phyloP scores from a whole-genome alignment of 2,113 vertebrate genomes.

The Macquaria australasica region DNA sequence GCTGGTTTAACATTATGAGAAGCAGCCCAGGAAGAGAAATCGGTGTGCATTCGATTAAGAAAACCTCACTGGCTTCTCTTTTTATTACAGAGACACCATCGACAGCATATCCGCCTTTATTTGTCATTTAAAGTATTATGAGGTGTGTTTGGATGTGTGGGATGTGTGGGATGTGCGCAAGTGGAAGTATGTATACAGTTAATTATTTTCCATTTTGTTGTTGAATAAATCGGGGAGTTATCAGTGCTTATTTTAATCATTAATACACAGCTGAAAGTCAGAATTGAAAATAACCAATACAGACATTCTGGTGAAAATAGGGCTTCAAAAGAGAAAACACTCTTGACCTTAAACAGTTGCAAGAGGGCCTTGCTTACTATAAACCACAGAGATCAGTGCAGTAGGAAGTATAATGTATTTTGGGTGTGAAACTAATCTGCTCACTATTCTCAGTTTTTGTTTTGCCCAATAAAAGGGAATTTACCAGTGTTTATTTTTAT shows the following conservation, averaged over 20 bases:
- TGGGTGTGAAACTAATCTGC: not conserved
- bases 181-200: too few relatives aligned
- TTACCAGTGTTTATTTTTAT: not conserved
- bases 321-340: not conserved
- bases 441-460: not conserved
- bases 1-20: conserved; percentile 28
- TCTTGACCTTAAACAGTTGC: too few relatives aligned
- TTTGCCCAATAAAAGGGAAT: not conserved
- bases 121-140: conserved; percentile 14
- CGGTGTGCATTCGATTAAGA: conserved; percentile 10
- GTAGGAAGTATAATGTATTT: not conserved
- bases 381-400: not conserved
- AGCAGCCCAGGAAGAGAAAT: not conserved
- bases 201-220: not conserved
- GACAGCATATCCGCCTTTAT: conserved; percentile 5
- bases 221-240: not conserved
- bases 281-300: not conserved
- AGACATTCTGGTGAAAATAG: not conserved
- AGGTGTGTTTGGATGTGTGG: not conserved
- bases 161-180: not conserved
- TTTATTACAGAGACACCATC: not conserved
- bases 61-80: conserved; percentile 30
- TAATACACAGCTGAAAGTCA: not conserved
- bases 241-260: not conserved
- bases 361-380: not conserved